Evolutionary conservation across 2,113 vertebrate genomes (phyloP), one percentile per base, ranked within the genome.

Genomic region (Blennius ocellaris): DNA sequence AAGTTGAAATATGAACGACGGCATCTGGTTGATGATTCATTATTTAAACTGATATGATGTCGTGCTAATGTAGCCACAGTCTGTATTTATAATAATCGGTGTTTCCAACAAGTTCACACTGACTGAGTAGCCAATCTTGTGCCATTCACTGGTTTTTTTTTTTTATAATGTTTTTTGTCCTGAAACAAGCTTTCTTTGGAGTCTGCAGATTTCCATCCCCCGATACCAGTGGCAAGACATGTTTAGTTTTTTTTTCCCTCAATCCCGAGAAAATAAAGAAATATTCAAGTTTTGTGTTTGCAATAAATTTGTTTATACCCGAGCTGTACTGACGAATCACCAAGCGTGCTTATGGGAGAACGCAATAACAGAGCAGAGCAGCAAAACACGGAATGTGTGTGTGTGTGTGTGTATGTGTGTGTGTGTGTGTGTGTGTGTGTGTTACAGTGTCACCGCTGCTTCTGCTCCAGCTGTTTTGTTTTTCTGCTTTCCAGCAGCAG

Each of bases 381-480:
- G 21, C 52, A 59, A 14, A 43, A 9, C n/a, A 30, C 2, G 11
- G 3, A 62, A 17, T n/a, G 4, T 30, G 21, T 39, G 15, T 64
- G 37, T 57, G 8, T 45, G 53, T 59, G 66, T 44, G 66, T 51
- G 36, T 14, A 30, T 30, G 21, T 39, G 15, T 64, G 37, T 57
- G 8, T 45, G 53, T 59, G 4, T 30, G 21, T 39, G 15, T 64
- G 37, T 57, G 8, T 45, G 53, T 59, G 66, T 44, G 66, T 51
- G 36, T 14, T 37, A 40, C 54, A 30, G 41, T 54, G 12, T n/a
- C 36, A 47, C 14, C 1, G 11, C 37, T 14, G 51, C 37, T 70
- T 70, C 53, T 60, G 16, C 54, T 48, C 63, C 65, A 44, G 60
- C 73, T 63, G 55, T 53, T 61, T 44, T 7, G 58, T 63, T 57